Evolutionary conservation across 2,113 vertebrate species (phyloP).

Genomic region (Oreochromis tanganicae): DNA sequence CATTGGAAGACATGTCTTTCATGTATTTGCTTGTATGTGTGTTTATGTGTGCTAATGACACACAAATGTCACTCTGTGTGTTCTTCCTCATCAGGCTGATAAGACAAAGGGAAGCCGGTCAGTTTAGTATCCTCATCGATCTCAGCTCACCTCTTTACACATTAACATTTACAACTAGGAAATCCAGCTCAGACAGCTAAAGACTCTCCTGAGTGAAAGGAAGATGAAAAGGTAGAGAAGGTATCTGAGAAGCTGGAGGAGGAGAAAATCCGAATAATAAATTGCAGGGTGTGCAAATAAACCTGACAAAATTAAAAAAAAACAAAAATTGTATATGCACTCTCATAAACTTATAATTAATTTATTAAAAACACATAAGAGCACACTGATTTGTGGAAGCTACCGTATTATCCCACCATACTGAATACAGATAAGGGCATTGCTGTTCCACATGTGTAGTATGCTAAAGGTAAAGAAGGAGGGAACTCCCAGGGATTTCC

Average conservation of each 20-base stretch:
- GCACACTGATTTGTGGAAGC: not conserved
- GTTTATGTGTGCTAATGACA: not conserved
- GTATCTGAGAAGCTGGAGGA: not conserved
- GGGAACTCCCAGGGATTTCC: not conserved
- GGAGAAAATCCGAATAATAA: conserved; percentile 1
- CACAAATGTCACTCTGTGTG: not conserved
- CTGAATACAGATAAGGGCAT: not conserved
- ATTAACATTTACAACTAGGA: conserved; percentile 43
- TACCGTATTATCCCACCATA: not conserved
- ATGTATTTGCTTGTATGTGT: not conserved
- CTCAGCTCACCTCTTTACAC: conserved; percentile 18
- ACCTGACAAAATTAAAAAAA: not conserved
- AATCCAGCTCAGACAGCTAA: conserved; percentile 17
- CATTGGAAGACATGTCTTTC: not conserved
- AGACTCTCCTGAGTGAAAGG: conserved; percentile 25
- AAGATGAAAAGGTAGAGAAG: not conserved
- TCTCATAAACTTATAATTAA: not conserved
- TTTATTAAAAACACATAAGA: not conserved
- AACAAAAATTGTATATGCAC: not conserved
- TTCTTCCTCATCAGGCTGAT: conserved; percentile 25
- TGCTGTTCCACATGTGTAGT: not conserved
- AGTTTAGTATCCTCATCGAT: conserved; percentile 40
- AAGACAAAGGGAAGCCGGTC: not conserved
- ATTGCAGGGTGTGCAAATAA: conserved; percentile 21
- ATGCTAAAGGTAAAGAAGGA: not conserved